Evolutionary conservation across 1,140 invertebrate genomes (phyloP).

Genomic region (Brachionus calyciflorus): DNA sequence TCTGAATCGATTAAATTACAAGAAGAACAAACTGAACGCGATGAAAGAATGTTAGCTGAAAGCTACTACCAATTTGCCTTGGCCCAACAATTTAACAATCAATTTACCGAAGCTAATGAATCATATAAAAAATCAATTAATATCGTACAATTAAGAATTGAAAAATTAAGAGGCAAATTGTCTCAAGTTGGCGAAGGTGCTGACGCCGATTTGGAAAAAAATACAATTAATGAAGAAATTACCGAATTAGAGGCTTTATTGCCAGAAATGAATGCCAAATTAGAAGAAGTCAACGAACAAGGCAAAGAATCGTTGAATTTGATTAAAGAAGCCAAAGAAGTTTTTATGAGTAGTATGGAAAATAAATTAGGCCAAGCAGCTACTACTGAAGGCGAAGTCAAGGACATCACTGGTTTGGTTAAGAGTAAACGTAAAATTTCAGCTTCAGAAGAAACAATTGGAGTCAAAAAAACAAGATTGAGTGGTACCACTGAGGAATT

Average conservation of each 20-base stretch:
- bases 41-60: constrained; percentile 39
- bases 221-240: constrained; percentile 40
- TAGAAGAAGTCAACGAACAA: constrained; percentile 39
- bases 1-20: constrained; percentile 17
- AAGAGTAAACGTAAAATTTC: constrained; percentile 41
- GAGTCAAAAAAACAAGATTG: constrained; percentile 24
- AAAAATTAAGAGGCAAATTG: constrained; percentile 39
- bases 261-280: constrained; percentile 45
- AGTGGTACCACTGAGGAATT: neutral
- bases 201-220: constrained; percentile 34
- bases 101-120: constrained; percentile 35
- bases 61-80: constrained; percentile 32
- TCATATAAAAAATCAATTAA: constrained; percentile 40
- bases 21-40: constrained; percentile 14
- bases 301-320: constrained; percentile 19
- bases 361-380: neutral
- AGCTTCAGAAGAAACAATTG: constrained; percentile 17
- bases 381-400: constrained; percentile 23
- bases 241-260: constrained; percentile 24
- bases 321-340: constrained; percentile 46
- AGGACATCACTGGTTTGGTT: constrained; percentile 37
- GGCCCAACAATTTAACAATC: constrained; percentile 34
- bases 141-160: constrained; percentile 44
- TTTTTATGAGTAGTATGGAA: constrained; percentile 23
- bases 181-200: constrained; percentile 7